A percentile compares a stretch with the other conserved stretches of the same genome.
These are phyloP conservation scores for Ptychodera flava DNA, from an alignment of 35 echinoderm and acorn worm genomes.

Conservation along the genomic window DNA sequence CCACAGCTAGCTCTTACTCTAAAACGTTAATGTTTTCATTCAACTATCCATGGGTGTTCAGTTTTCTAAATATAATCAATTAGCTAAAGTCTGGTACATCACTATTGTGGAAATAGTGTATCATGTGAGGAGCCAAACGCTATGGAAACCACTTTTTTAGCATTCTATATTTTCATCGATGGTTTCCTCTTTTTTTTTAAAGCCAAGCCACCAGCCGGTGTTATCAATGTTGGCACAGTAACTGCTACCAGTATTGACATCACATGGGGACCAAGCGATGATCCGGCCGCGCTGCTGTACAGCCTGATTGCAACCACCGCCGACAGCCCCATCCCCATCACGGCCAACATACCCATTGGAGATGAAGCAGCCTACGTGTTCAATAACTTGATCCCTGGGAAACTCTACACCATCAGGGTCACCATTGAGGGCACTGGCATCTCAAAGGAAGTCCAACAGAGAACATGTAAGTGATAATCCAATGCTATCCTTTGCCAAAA, in stretches of 20 bases:
- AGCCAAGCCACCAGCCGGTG: slow-evolving; percentile 12
- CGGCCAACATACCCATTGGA: neutral
- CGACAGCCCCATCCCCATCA: slow-evolving; percentile 1
- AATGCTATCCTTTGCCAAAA: no score
- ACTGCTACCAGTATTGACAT: slow-evolving; percentile 13
- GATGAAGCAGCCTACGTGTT: neutral
- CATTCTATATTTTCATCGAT: no score
- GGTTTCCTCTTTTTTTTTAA: neutral
- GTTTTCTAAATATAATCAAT: no score
- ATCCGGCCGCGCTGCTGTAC: neutral
- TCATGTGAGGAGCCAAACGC: no score
- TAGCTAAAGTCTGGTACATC: no score
- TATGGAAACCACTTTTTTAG: no score
- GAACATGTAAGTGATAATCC: neutral
- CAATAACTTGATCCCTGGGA: slow-evolving; percentile 5
- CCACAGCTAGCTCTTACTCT: no score
- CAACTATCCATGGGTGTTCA: no score
- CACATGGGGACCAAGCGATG: slow-evolving; percentile 18
- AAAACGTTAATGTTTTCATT: no score
- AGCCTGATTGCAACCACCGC: slow-evolving; percentile 14
- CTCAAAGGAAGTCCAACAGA: neutral
- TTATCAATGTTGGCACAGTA: slow-evolving; percentile 16
- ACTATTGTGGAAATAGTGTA: no score
- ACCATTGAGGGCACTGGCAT: slow-evolving; percentile 4
- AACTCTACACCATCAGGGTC: slow-evolving; percentile 26